phyloP scores from a whole-genome alignment of 1,140 invertebrate genomes.

The Tetranychus cinnabarinus region DNA sequence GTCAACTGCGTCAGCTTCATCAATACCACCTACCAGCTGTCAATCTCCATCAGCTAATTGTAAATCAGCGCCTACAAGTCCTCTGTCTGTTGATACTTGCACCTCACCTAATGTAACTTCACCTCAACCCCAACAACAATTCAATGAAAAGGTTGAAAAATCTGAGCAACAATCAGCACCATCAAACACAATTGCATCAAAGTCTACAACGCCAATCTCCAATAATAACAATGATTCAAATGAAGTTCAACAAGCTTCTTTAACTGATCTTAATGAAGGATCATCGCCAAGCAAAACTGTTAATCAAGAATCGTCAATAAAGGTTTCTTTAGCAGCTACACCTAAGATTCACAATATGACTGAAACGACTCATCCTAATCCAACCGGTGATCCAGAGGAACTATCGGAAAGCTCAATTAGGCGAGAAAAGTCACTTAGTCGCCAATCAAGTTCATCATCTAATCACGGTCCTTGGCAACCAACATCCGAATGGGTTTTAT shows the following conservation, averaged over 20 bases:
- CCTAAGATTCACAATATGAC: constrained; percentile 84
- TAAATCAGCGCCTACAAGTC: background rate
- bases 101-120: too few species aligned
- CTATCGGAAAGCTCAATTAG: background rate
- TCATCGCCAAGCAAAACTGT: background rate
- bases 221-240: background rate
- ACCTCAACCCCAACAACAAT: background rate
- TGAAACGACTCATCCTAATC: constrained; percentile 46
- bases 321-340: constrained; percentile 53
- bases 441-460: constrained; percentile 3
- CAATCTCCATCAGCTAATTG: background rate
- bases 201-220: background rate
- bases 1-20: background rate
- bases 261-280: background rate
- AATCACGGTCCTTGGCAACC: constrained; percentile 38
- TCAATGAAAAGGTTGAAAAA: background rate
- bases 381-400: background rate
- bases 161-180: too few species aligned
- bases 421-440: background rate
- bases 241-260: background rate
- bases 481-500: constrained; percentile 74
- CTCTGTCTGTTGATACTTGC: background rate
- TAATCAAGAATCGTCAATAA: constrained; percentile 1
- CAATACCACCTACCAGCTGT: background rate
- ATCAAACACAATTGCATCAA: too few species aligned